Base-by-base conservation (phyloP, 2,797 vertebrate species). In the Anomalospiza imberbis region DNA sequence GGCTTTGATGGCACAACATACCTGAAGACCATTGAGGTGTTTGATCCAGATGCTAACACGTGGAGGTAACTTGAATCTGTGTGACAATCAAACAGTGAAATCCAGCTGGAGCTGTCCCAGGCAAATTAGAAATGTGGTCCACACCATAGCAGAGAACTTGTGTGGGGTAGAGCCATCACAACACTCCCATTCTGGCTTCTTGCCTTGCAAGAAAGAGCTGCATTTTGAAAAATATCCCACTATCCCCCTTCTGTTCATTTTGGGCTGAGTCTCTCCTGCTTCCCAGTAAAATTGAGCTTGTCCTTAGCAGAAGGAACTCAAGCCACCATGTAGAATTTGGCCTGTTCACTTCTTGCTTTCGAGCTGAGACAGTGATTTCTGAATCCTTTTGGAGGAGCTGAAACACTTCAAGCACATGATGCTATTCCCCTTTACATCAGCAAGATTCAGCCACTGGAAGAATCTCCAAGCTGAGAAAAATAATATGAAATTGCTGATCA, bases 1-100 rank as follows among this genome's bases (percentile, higher is more conserved):
- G 99, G 99, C 28, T 99, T 99, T 97, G 99, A 99, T 95, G 99
- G 99, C 60, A 99, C 99, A 20, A 99, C 99, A 0, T 99, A 99
- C 97, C 98, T 99, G 94, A 99, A 99, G 98, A 99, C 99, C 34
- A 99, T 99, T 97, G 99, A 99, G 97, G 99, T 99, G 51, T 99
- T 99, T 71, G 99, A 99, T 95, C 99, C 99, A 17, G 99, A 99
- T 87, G 99, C 99, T 73, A 99, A 99, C 96, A 99, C 99, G 0
- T 99, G 99, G 99, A 99, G 99, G 99, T 99, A 98, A 97, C 42
- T 96, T 72, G 50, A 65, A 7, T 54, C 77, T 47, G 29, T 85
- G 47, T 34, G 36, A 25, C 13, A 36, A 1, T 32, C 38, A 8
- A 36, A 19, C 19, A 45, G 50, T 9, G 20, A 25, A 48, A 45